phyloP scores from a whole-genome alignment of 2,797 vertebrate genomes.

The Macrochelys suwanniensis region DNA sequence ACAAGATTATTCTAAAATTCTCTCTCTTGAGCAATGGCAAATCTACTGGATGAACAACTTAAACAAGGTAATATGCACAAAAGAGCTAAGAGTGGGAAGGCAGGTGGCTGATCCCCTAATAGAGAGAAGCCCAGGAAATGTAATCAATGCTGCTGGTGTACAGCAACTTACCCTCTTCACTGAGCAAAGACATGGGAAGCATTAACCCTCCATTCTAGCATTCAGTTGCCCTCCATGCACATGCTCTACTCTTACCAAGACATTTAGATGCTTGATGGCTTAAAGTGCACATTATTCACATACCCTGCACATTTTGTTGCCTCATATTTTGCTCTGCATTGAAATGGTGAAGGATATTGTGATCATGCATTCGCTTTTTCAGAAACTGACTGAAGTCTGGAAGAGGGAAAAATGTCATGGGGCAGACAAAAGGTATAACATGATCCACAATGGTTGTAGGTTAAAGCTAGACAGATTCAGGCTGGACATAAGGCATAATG shows the following conservation, averaged over 20 bases:
- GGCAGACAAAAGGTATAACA: neutral
- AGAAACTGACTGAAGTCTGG: conserved; percentile 91
- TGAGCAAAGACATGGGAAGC: neutral
- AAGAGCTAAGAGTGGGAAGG: neutral
- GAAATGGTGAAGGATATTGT: conserved; percentile 95
- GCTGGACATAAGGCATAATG: neutral
- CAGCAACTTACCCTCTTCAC: neutral
- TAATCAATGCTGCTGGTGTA: neutral
- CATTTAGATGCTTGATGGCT: conserved; percentile 93
- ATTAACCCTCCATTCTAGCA: neutral
- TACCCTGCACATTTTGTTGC: conserved; percentile 93
- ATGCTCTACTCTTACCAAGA: conserved; percentile 81
- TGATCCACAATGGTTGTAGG: neutral
- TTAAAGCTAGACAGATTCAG: neutral
- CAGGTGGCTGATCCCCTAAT: neutral
- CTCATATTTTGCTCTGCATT: conserved; percentile 93
- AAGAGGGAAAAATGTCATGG: conserved; percentile 43
- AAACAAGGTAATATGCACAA: neutral
- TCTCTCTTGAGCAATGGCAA: neutral
- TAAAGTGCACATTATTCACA: conserved; percentile 94
- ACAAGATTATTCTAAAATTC: neutral
- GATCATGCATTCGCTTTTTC: conserved; percentile 95
- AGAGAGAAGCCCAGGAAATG: neutral
- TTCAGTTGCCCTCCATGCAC: neutral
- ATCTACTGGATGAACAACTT: neutral